These are phyloP conservation scores for Stramonita haemastoma DNA, from an alignment of 2,888 invertebrate genomes.

Conservation along the genomic window DNA sequence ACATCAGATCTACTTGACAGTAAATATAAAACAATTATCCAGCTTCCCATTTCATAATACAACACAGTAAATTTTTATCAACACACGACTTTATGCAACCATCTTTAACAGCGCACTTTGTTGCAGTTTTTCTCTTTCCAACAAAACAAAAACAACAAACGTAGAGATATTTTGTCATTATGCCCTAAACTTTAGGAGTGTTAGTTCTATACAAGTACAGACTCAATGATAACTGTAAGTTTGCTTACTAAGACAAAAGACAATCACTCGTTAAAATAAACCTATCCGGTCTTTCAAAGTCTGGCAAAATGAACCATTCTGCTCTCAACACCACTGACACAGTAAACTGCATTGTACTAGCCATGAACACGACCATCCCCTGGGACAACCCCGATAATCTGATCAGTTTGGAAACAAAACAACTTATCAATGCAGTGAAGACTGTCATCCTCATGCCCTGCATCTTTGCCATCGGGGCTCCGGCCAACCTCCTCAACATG, in stretches of 20 bases:
- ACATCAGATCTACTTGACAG: too few relatives aligned
- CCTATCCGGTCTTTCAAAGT: neutral
- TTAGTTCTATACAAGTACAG: too few relatives aligned
- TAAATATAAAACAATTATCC: too few relatives aligned
- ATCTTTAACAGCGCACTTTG: too few relatives aligned
- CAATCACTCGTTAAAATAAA: neutral
- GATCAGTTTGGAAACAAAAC: neutral
- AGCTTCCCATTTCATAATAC: too few relatives aligned
- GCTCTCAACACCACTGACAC: neutral
- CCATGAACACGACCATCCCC: neutral
- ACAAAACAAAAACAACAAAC: too few relatives aligned
- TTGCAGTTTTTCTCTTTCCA: too few relatives aligned
- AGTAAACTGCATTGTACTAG: neutral
- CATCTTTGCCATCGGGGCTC: neutral
- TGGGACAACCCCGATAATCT: constrained; percentile 14
- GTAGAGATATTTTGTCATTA: too few relatives aligned
- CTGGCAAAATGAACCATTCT: neutral
- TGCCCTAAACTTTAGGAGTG: neutral
- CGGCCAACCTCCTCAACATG: constrained; percentile 23
- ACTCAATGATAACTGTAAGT: too few relatives aligned
- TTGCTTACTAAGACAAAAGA: neutral
- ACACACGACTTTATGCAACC: too few relatives aligned
- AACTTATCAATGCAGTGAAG: neutral
- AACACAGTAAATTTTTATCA: too few relatives aligned
- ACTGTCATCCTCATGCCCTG: neutral